phyloP scores from a whole-genome alignment of 2,113 vertebrate genomes.

The Balaeniceps rex region DNA sequence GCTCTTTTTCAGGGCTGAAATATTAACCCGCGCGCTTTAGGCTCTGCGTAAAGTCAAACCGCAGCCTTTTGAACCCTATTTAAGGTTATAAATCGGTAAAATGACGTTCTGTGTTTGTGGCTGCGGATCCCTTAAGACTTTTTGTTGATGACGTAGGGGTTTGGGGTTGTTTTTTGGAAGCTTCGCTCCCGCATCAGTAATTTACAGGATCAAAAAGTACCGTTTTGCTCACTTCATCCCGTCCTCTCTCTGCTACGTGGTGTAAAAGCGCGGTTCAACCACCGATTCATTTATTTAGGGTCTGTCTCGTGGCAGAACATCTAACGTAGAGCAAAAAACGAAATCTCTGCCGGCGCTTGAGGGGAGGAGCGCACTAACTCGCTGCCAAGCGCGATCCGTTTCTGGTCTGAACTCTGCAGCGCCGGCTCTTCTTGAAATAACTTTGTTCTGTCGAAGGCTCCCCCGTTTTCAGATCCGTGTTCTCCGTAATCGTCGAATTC shows the following conservation, averaged over 20 bases:
- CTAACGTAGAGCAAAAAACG: not conserved
- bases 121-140: not conserved
- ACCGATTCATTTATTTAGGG: not conserved
- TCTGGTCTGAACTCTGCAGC: not conserved
- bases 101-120: not conserved
- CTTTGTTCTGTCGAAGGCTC: not conserved
- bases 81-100: too few species aligned
- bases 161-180: too few species aligned
- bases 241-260: not conserved
- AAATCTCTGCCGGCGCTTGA: too few species aligned
- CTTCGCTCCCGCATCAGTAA: not conserved
- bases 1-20: not conserved
- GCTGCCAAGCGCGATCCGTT: not conserved
- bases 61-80: not conserved
- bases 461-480: not conserved
- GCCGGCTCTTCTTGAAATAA: not conserved
- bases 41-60: not conserved
- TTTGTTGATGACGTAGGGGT: too few species aligned
- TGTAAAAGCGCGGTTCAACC: too few species aligned
- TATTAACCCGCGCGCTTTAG: not conserved
- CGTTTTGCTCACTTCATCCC: not conserved
- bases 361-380: not conserved
- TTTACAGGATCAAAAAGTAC: not conserved
- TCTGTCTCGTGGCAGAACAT: not conserved
- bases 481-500: not conserved